phyloP scores from a whole-genome alignment of 2,888 invertebrate species.

The Tineola bisselliella region DNA sequence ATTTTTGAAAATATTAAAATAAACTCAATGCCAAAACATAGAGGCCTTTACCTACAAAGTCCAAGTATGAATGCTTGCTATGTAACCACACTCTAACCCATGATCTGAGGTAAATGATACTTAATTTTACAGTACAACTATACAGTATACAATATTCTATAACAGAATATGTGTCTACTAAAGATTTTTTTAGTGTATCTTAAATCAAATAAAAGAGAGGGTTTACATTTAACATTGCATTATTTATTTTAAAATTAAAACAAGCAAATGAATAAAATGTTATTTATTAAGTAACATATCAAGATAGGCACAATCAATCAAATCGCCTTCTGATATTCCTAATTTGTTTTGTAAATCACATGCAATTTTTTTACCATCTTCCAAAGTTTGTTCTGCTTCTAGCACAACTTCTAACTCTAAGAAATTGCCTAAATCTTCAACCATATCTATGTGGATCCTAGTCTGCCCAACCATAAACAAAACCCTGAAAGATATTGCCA shows the following conservation, averaged over 20 bases:
- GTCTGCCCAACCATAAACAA: constrained; percentile 85
- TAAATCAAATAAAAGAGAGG: too few species aligned
- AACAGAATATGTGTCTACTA: too few species aligned
- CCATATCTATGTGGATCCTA: constrained; percentile 88
- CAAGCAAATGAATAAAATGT: not conserved
- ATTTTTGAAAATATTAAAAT: too few species aligned
- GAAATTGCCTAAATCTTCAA: constrained; percentile 80
- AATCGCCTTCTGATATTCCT: constrained; percentile 68
- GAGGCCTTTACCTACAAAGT: too few species aligned
- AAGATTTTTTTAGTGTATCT: too few species aligned
- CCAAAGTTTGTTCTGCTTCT: constrained; percentile 69
- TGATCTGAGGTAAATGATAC: too few species aligned
- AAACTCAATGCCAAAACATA: too few species aligned
- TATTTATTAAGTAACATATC: constrained; percentile 67
- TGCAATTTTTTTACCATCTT: constrained; percentile 78
- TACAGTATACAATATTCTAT: too few species aligned
- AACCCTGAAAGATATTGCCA: constrained; percentile 51
- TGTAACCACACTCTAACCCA: too few species aligned
- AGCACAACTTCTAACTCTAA: constrained; percentile 88
- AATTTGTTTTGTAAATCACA: constrained; percentile 73
- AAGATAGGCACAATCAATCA: constrained; percentile 80
- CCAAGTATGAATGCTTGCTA: too few species aligned
- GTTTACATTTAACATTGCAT: not conserved
- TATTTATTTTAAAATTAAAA: too few species aligned
- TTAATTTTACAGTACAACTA: too few species aligned